Base-by-base conservation (phyloP, 2,113 vertebrate species). In the Calidris pygmaea region DNA sequence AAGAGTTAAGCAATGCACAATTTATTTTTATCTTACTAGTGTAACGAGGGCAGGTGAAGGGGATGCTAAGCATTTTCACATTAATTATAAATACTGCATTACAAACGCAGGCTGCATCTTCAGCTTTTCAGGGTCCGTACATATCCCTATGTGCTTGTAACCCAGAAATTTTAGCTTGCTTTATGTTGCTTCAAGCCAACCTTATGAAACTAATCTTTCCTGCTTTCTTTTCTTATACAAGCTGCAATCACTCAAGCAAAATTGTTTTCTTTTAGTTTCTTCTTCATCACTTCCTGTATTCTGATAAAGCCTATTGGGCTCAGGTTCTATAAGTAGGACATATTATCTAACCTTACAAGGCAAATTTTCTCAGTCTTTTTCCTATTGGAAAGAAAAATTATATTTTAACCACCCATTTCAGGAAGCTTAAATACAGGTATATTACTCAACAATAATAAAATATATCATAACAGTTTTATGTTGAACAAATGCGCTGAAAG, bases 21-120 rank as follows among this genome's bases (percentile, higher is more conserved):
- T 83, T 95, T 86, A 90, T 94, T 96, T 96, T 96, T 93, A 90
- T 92, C 92, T 74, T 67, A 24, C 30, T 81, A 41, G 35, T 48
- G 59, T 35, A 84, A 87, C 7, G 23, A 94, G 79, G 79, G 88
- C 75, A 93, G 83, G 83, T 94, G 87, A 94, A 96, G 60, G 72
- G 52, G 79, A 92, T 48, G 65, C 50, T 71, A 90, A 60, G 52
- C 35, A 24, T 81, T 86, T 92, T 78, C 65, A 78, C 68, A 72
- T 90, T 56, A 86, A 93, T 96, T 96, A 90, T 78, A 86, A 94
- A 90, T 55, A 72, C 27, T 11, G 26, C 35, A 75, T 80, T 59
- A 71, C 35, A 94, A 87, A 84, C 2, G 3, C 71, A 83, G 59
- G 34, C 14, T 88, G 50, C 43, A 70, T 74, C 55, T 88, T 47